These are phyloP conservation scores for Sycophaga agraensis DNA, from an alignment of 1,140 invertebrate genomes.

Conservation along the genomic window DNA sequence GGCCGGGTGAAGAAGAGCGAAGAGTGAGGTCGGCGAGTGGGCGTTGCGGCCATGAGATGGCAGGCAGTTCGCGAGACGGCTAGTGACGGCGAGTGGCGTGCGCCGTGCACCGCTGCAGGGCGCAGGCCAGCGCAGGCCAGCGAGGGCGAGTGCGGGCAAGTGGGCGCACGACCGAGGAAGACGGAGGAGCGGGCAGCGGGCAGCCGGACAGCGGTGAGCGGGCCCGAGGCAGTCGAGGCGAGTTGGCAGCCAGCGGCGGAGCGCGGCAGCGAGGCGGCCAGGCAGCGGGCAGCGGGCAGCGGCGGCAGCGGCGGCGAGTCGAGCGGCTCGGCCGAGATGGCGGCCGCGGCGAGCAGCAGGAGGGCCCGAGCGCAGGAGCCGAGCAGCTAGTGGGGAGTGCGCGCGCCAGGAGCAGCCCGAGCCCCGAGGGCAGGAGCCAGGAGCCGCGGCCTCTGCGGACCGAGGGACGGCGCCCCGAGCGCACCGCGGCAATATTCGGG, in stretches of 20 bases:
- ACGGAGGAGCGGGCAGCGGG: not conserved
- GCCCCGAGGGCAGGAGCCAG: no score
- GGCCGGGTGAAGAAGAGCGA: no score
- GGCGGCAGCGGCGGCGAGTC: not conserved
- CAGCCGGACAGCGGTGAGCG: not conserved
- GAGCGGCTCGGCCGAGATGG: not conserved
- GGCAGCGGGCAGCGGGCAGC: not conserved
- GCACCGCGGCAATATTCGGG: no score
- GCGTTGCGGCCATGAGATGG: no score
- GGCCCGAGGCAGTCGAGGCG: not conserved
- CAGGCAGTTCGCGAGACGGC: not conserved
- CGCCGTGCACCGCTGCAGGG: not conserved
- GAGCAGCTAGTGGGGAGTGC: conserved; percentile 50
- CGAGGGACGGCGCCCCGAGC: no score
- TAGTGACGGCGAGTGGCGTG: not conserved
- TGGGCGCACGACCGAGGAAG: no score
- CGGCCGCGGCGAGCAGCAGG: no score
- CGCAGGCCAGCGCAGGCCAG: not conserved
- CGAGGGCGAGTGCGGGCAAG: no score
- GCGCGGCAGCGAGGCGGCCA: not conserved
- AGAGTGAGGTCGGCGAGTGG: no score
- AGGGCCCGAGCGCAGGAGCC: no score
- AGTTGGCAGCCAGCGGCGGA: not conserved
- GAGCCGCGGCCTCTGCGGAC: no score
- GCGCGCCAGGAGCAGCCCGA: no score